Conservation (phyloP, 1,140 invertebrate species). For the Rhagoletis pomonella region DNA sequence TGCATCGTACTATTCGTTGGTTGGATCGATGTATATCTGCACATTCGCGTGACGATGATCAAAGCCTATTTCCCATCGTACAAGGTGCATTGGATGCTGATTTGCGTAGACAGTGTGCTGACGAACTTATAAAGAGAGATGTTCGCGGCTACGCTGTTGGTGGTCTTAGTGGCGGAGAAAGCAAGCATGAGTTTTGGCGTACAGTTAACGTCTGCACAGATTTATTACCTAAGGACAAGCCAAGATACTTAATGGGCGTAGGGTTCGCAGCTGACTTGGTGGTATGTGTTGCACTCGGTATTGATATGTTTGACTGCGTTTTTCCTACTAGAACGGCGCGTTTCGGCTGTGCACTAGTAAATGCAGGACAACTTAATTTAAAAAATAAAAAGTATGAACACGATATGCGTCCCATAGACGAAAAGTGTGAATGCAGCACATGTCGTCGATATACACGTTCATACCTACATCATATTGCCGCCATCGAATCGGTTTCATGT, state of each 20-base stretch:
- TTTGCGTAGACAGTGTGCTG: conserved; percentile 87
- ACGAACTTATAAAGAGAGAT: conserved; percentile 87
- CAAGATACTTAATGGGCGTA: conserved; percentile 98
- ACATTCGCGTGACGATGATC: conserved; percentile 86
- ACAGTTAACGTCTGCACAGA: conserved; percentile 94
- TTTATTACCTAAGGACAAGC: conserved; percentile 90
- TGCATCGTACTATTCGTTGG: conserved; percentile 94
- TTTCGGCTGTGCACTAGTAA: conserved; percentile 94
- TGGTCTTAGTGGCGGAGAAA: conserved; percentile 97
- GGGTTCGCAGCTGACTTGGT: conserved; percentile 97
- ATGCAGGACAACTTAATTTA: conserved; percentile 89
- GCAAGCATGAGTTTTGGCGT: conserved; percentile 96
- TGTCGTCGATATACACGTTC: conserved; percentile 92
- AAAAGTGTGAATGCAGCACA: conserved; percentile 90
- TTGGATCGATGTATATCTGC: conserved; percentile 93
- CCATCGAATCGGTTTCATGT: conserved; percentile 92
- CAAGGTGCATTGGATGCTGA: conserved; percentile 93
- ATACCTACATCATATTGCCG: conserved; percentile 93
- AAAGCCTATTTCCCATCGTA: conserved; percentile 98
- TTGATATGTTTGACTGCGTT: conserved; percentile 99
- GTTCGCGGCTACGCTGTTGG: conserved; percentile 97
- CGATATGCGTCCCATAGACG: conserved; percentile 92
- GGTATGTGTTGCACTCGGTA: conserved; percentile 96
- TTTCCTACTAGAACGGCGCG: conserved; percentile 96
- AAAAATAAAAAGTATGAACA: conserved; percentile 84